Evolutionary conservation across 2,888 invertebrate genomes (phyloP), one percentile per base, ranked within the genome.

Genomic region (Eupithecia tripunctaria): DNA sequence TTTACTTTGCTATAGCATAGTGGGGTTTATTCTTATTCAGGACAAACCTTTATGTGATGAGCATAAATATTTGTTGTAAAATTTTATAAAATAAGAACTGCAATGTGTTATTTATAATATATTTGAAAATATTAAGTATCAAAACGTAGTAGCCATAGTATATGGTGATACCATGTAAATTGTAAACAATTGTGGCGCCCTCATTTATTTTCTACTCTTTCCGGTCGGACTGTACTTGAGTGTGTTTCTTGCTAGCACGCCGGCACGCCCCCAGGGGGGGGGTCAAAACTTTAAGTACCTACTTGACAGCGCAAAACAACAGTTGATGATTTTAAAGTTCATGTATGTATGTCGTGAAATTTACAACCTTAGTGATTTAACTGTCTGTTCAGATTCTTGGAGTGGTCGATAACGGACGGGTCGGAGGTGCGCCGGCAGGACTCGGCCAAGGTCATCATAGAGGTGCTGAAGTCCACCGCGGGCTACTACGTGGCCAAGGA

Each of bases 401-500:
- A 95, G 62, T 95, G 96, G 95, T 94, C 96, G 0, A 94, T 97
- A 41, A 94, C 95, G 0, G 94, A 95, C 0, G 92, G 94, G 18
- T 94, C 96, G 0, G 96, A 95, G 77, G 96, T 98, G 71, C 75
- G 97, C 0, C 95, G 95, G 10, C 97, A 89, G 89, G 97, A 98
- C 86, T 95, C 96, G 0, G 89, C 90, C 15, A 86, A 89, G 29
- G 96, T 96, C 0, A 96, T 97, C 81, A 85, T 91, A 18, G 85
- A 95, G 5, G 95, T 97, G 38, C 95, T 96, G n/a, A 88, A 90
- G 65, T 96, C 96, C 67, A 95, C 96, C 41, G 91, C 95, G 60
- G 98, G 98, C 0, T 96, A 95, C 88, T 96, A 96, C 84, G 90
- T 97, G 76, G 97, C 97, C 0, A 96, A 96, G 81, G 95, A 96